Evolutionary conservation across 53 echinoderm and acorn worm species (phyloP).

Genomic region (Antedon mediterranea): DNA sequence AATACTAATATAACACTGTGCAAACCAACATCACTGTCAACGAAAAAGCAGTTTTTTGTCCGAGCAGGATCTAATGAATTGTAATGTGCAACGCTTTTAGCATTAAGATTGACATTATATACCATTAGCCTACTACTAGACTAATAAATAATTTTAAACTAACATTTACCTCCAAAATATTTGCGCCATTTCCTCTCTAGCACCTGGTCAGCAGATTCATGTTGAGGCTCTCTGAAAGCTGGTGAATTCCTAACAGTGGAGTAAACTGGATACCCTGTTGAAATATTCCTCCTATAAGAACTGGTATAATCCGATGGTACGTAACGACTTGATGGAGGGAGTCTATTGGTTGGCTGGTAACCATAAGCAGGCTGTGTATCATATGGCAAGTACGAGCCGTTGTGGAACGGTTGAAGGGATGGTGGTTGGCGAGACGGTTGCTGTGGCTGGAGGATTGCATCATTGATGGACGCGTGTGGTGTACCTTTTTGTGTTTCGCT

Average conservation of each 20-base stretch:
- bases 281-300: background rate
- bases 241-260: background rate
- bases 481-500: background rate
- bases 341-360: slow-evolving; percentile 3
- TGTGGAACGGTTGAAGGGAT: background rate
- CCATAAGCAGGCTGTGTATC: background rate
- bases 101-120: too few species aligned
- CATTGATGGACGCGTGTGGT: background rate
- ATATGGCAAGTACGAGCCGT: background rate
- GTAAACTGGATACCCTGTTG: background rate
- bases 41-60: too few species aligned
- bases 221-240: background rate
- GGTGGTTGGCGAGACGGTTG: background rate
- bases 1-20: background rate
- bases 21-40: too few species aligned
- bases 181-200: slow-evolving; percentile 80
- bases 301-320: background rate
- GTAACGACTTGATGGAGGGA: background rate
- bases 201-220: slow-evolving; percentile 69
- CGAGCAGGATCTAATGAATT: too few species aligned
- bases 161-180: slow-evolving; percentile 80
- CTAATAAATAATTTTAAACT: background rate
- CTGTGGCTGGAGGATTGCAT: background rate
- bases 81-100: too few species aligned
- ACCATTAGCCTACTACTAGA: too few species aligned